Base-by-base conservation (phyloP, 1,140 invertebrate genomes). In the Manduca sexta region DNA sequence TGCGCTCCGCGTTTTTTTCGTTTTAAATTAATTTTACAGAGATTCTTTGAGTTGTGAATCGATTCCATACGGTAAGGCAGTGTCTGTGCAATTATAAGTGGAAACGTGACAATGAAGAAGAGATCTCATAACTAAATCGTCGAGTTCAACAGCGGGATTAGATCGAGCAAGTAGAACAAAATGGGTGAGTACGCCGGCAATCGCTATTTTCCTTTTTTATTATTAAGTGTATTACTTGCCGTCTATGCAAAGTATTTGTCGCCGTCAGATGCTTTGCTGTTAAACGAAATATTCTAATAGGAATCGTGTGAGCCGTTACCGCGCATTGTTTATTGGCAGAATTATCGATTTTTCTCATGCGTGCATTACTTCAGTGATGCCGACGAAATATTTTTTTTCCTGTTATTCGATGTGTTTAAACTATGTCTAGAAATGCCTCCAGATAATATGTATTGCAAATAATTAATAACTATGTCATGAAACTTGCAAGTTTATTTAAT, bases 271-370 rank as follows among this genome's bases (percentile, higher is more conserved):
- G 31, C 1, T 34, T 16, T n/a, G 10, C 1, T 43, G 2, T 16
- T 5, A n/a, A 17, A 45, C 42, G 40, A 34, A 39, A 46, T 42
- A 8, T 29, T 40, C 49, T 30, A 41, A 64, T 64, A 33, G 45
- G 53, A 60, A 55, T 52, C 37, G 4, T 48, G n/a, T 18, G n/a
- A 35, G 37, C 38, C 35, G 5, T 16, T 11, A 37, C 38, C 12
- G 40, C 33, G 4, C 35, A 30, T 52, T 67, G 52, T 69, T 67
- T 68, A 49, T 67, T 80, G 74, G 71, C 60, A 47, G 49, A 77
- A 74, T 52, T 83, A 83, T 83, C 66, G 79, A 83, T 83, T 83
- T 82, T 80, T 77, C 59, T 69, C 68, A 70, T 68, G 69, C 69
- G 61, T 63, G 56, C 45, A 43, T 42, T 44, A 26, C 8, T 26